Percentiles rank a stretch among this genome's conserved stretches.
Conservation (phyloP, 2,888 invertebrate genomes). For the Mimas tiliae region DNA sequence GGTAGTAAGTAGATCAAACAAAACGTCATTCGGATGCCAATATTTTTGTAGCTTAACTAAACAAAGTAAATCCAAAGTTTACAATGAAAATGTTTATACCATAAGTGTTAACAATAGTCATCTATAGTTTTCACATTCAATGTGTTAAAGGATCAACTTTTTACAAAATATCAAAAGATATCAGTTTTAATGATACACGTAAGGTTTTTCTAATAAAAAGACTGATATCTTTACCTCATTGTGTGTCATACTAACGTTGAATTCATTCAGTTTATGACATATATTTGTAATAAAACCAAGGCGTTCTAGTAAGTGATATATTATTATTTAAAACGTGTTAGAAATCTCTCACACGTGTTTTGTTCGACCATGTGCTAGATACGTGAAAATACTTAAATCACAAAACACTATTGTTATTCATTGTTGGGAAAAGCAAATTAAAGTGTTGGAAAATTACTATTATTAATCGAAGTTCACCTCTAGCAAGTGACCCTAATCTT, state of each 20-base stretch:
- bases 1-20: too few relatives aligned
- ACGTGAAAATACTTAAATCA: not conserved
- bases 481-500: not conserved
- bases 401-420: not conserved
- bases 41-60: too few relatives aligned
- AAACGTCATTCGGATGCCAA: too few relatives aligned
- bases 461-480: not conserved
- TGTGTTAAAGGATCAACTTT: slow-evolving; percentile 10
- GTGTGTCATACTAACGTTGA: not conserved
- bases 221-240: not conserved
- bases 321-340: too few relatives aligned
- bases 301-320: too few relatives aligned
- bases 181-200: too few relatives aligned
- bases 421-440: not conserved
- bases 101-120: not conserved
- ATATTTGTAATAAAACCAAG: not conserved
- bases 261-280: slow-evolving; percentile 18
- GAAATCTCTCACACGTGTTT: slow-evolving; percentile 3
- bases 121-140: not conserved
- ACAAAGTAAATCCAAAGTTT: not conserved
- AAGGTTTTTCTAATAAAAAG: slow-evolving; percentile 9
- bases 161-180: too few relatives aligned
- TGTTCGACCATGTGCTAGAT: not conserved
- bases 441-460: not conserved
- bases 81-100: not conserved